Evolutionary conservation across 2,797 vertebrate species (phyloP), one percentile per base, ranked within the genome.

Genomic region (Lutjanus argentimaculatus): DNA sequence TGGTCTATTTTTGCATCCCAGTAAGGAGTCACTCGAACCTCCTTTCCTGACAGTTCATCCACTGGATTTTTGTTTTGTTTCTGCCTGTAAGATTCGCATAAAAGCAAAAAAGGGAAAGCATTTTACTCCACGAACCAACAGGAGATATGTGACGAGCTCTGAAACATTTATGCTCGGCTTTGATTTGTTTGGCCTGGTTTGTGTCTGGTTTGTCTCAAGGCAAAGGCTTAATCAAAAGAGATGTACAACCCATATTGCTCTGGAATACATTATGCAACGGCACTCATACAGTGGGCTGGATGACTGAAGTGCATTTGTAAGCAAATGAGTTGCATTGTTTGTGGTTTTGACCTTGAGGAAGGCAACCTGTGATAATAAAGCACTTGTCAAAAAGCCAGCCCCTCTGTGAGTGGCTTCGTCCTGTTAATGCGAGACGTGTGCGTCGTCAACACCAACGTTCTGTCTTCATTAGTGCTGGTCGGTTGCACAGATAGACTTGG

Each of bases 1-100:
- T 86, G 79, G 82, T 90, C 92, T 93, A 92, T 94, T 93, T 94
- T 91, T 91, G 88, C 80, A 84, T 92, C 88, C 82, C 80, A 81
- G 86, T 86, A 84, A 90, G 91, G 73, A 88, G 92, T 92, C 84
- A 91, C 88, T 94, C 93, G 91, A 93, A 52, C 85, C 89, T 88
- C 80, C 77, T 80, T 36, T 91, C 85, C 84, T 91, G 93, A 92
- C 90, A 88, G 77, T 89, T 91, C 83, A 89, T 89, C 81, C 82
- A 77, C 81, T 90, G 84, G 75, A 90, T 89, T 92, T 79, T 36
- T 71, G 90, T 89, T 91, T 92, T 87, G 80, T 81, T 78, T 84
- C 81, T 85, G 88, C 74, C 81, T 89, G 72, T 85, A 82, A 85
- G 88, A 92, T 92, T 92, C 82, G 77, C 90, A 91, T 86, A 84